Evolutionary conservation across 1,140 invertebrate genomes (phyloP), one percentile per base, ranked within the genome.

Genomic region (Oncopodura yosiiana): DNA sequence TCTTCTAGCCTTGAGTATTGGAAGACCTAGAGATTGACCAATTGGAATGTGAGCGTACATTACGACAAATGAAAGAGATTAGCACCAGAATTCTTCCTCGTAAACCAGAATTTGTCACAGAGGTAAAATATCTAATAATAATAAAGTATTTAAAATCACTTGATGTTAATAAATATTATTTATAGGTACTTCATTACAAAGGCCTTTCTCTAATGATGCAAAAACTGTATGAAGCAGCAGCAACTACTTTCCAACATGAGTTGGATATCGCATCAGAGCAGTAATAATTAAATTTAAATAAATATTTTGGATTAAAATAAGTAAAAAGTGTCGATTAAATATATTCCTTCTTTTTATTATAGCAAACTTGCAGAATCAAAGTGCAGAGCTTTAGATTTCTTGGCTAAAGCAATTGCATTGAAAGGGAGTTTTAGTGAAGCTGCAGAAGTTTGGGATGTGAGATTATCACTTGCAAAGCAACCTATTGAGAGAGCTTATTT

Each of bases 11-110:
- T 38, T 64, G 16, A 37, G 38, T 8, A 64, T 64, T 39, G 59
- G 59, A 16, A 26, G 62, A 39, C 29, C 58, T 1, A 56, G 61
- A 41, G 62, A 64, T 43, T 64, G 62, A 46, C n/a, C 56, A 64
- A 37, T 27, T 64, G 34, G 62, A 64, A 46, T 64, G 62, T 39
- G 62, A 61, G 27, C 44, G 62, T 16, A 52, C 62, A 3, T 30
- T 64, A n/a, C 51, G 62, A 36, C 62, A 64, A 54, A 61, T 64
- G 58, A 64, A 64, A 38, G 56, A 64, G 45, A 56, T 64, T 4
- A 53, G 41, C 21, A 39, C 43, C 5, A 30, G 46, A 2, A 27
- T 64, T 1, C 45, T 64, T 14, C 62, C 62, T 3, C 55, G 59
- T 16, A 64, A 61, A 32, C 29, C 58, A 9, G 62, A 64, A 30